Evolutionary conservation across 2,113 vertebrate genomes (phyloP).

Genomic region (Gallinago jamesoni): DNA sequence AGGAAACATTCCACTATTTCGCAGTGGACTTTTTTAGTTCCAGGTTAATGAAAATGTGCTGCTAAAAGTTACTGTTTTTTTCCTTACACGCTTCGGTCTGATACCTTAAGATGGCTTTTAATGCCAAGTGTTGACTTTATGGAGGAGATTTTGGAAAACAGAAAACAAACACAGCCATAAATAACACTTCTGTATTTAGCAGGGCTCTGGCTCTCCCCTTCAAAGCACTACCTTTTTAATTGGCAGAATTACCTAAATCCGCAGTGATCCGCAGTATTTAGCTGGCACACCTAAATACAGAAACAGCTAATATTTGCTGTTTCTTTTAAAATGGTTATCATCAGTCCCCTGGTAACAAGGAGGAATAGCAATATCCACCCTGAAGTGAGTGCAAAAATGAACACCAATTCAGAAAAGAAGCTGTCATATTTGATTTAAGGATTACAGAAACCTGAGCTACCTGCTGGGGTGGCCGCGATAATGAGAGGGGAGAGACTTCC

Average conservation of each 20-base stretch:
- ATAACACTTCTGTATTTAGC: background rate
- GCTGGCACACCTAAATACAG: background rate
- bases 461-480: background rate
- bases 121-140: conserved; percentile 1
- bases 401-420: background rate
- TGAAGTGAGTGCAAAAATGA: background rate
- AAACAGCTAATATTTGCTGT: background rate
- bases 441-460: background rate
- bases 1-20: background rate
- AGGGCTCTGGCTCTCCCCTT: background rate
- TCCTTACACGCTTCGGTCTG: background rate
- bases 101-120: conserved; percentile 13
- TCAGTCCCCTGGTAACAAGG: background rate
- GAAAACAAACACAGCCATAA: conserved; percentile 7
- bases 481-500: background rate
- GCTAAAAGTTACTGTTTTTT: background rate
- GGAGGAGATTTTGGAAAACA: conserved; percentile 5
- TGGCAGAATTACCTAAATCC: background rate
- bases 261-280: background rate
- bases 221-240: background rate
- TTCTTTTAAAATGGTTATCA: background rate
- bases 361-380: background rate
- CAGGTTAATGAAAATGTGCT: conserved; percentile 26
- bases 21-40: background rate
- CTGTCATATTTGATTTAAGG: conserved; percentile 20